phyloP scores from a whole-genome alignment of 2,888 invertebrate genomes.

The Drosophila subsilvestris region DNA sequence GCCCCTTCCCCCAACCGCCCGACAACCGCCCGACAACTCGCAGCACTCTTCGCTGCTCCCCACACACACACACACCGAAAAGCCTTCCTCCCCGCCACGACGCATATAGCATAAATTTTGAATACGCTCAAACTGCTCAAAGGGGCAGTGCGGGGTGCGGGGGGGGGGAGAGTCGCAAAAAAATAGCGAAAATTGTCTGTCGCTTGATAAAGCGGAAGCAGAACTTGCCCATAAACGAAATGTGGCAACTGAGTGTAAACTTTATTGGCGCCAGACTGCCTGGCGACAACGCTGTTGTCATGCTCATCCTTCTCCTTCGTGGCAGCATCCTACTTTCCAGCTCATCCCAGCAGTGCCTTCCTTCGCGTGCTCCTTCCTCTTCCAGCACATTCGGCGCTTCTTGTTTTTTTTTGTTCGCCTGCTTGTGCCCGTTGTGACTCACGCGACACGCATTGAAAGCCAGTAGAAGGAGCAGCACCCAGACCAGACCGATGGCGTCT shows the following conservation, averaged over 20 bases:
- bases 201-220: slow-evolving; percentile 79
- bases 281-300: slow-evolving; percentile 67
- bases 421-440: slow-evolving; percentile 56
- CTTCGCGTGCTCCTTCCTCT: background rate
- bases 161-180: slow-evolving; percentile 24
- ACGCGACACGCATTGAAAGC: slow-evolving; percentile 72
- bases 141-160: background rate
- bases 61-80: too few relatives aligned
- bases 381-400: background rate
- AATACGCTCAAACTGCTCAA: slow-evolving; percentile 56
- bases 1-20: slow-evolving; percentile 9
- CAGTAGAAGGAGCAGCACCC: slow-evolving; percentile 39
- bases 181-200: slow-evolving; percentile 79
- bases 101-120: slow-evolving; percentile 80
- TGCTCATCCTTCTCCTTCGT: slow-evolving; percentile 20
- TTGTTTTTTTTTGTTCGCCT: slow-evolving; percentile 2
- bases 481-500: slow-evolving; percentile 61
- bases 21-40: background rate
- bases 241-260: slow-evolving; percentile 80
- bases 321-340: slow-evolving; percentile 8
- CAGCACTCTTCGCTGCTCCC: too few relatives aligned
- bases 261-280: slow-evolving; percentile 82
- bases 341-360: background rate
- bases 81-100: slow-evolving; percentile 48
- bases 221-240: slow-evolving; percentile 80